These are phyloP conservation scores for Gymnosoma rotundatum DNA, from an alignment of 2,888 invertebrate species.

Conservation along the genomic window DNA sequence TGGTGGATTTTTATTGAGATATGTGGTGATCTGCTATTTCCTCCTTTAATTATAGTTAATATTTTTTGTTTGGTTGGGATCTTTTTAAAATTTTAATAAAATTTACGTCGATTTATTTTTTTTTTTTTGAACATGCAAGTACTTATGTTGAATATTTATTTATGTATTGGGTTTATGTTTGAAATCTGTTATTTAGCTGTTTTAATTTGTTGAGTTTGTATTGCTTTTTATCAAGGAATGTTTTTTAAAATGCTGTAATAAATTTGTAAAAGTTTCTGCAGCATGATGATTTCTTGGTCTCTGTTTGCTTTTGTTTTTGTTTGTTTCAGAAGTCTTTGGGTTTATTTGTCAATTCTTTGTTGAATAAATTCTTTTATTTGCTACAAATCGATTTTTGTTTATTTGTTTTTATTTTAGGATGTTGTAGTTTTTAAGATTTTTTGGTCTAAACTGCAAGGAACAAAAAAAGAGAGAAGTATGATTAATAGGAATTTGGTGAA, in stretches of 20 bases:
- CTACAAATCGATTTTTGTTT: slow-evolving; percentile 51
- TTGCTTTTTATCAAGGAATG: slow-evolving; percentile 66
- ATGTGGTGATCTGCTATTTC: slow-evolving; percentile 60
- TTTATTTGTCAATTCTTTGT: slow-evolving; percentile 32
- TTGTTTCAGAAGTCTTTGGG: slow-evolving; percentile 42
- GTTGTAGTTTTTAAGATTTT: slow-evolving; percentile 18
- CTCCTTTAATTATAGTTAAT: slow-evolving; percentile 9
- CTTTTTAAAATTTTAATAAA: slow-evolving; percentile 8
- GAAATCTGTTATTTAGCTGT: slow-evolving; percentile 5
- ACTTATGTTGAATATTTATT: background rate
- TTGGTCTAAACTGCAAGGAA: slow-evolving; percentile 53
- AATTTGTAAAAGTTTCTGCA: slow-evolving; percentile 57
- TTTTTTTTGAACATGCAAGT: background rate
- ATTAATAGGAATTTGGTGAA: background rate
- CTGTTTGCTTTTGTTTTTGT: background rate
- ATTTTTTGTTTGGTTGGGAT: background rate
- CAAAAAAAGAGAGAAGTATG: background rate
- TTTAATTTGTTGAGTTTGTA: slow-evolving; percentile 5
- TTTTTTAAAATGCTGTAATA: slow-evolving; percentile 66
- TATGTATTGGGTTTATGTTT: background rate
- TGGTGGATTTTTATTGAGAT: slow-evolving; percentile 50
- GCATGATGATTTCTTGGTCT: slow-evolving; percentile 54
- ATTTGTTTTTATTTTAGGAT: slow-evolving; percentile 47
- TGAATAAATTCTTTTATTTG: slow-evolving; percentile 40
- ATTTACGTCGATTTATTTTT: slow-evolving; percentile 1